Conservation (phyloP, 2,888 invertebrate species). For the Drosophila neoperkinsi region DNA sequence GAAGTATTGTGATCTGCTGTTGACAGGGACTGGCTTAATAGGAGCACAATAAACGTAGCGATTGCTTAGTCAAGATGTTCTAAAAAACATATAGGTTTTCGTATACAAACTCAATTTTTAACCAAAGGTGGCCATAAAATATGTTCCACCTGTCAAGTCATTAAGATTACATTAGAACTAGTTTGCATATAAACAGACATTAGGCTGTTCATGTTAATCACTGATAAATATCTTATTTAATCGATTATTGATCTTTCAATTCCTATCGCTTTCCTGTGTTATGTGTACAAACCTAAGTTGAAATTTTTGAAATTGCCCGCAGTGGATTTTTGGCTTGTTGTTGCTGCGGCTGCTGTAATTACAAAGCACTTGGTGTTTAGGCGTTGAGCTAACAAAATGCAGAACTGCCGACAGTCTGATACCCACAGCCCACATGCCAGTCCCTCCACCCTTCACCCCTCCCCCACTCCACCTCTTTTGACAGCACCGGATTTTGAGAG, state of each 20-base stretch:
- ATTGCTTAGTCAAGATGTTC: not conserved
- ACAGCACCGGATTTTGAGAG: constrained; percentile 42
- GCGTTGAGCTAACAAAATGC: constrained; percentile 61
- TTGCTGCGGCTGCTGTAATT: constrained; percentile 51
- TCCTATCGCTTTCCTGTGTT: not conserved
- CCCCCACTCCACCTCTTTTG: not conserved
- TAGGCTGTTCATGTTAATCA: not conserved
- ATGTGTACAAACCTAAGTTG: not conserved
- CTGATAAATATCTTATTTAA: not conserved
- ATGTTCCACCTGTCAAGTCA: not conserved
- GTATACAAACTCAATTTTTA: not conserved
- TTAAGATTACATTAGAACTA: not conserved
- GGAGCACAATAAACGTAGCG: not conserved
- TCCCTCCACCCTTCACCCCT: not conserved
- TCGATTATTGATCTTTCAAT: not conserved
- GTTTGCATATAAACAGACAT: not conserved
- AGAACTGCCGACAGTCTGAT: not conserved
- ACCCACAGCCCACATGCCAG: not conserved
- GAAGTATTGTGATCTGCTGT: fast-evolving
- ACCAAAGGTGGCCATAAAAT: not conserved
- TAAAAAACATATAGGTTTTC: not conserved
- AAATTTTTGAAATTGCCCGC: constrained; percentile 18
- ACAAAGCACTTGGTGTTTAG: constrained; percentile 69
- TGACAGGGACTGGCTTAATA: not conserved
- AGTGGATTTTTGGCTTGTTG: constrained; percentile 25